Evolutionary conservation across 2,888 invertebrate genomes (phyloP).

Genomic region (Rhagonycha fulva): DNA sequence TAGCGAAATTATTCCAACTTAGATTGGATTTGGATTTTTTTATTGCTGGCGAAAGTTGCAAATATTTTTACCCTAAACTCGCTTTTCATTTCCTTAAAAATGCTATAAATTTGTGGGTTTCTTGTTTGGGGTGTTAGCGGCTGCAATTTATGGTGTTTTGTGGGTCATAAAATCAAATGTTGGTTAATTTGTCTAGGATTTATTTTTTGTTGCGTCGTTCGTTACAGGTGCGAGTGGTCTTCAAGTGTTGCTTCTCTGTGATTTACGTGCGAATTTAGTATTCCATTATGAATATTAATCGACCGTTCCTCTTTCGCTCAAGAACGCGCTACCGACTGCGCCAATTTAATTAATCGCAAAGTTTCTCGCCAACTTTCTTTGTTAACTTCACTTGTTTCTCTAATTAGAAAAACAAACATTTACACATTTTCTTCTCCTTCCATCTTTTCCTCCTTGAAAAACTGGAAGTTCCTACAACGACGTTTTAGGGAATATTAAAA

Average conservation of each 20-base stretch:
- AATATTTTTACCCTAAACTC: background rate
- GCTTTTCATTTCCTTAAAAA: background rate
- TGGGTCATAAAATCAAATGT: background rate
- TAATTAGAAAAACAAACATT: background rate
- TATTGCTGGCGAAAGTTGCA: background rate
- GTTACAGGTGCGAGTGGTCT: background rate
- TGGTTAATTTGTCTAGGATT: background rate
- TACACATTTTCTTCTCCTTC: background rate
- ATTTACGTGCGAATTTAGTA: background rate
- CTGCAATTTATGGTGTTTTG: background rate
- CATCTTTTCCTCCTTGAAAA: background rate
- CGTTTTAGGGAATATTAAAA: background rate
- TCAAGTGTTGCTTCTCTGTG: background rate
- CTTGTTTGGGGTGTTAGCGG: background rate
- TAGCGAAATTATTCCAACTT: background rate
- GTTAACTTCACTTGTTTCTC: background rate
- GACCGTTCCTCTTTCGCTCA: background rate
- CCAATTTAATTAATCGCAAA: background rate
- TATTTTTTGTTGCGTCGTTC: background rate
- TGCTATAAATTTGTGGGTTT: background rate
- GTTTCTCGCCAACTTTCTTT: background rate
- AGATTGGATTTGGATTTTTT: background rate
- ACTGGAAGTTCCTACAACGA: background rate
- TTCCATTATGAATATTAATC: background rate
- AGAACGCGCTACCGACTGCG: background rate